Base-by-base conservation (phyloP, 2,888 invertebrate species). In the Nomada ruficornis region DNA sequence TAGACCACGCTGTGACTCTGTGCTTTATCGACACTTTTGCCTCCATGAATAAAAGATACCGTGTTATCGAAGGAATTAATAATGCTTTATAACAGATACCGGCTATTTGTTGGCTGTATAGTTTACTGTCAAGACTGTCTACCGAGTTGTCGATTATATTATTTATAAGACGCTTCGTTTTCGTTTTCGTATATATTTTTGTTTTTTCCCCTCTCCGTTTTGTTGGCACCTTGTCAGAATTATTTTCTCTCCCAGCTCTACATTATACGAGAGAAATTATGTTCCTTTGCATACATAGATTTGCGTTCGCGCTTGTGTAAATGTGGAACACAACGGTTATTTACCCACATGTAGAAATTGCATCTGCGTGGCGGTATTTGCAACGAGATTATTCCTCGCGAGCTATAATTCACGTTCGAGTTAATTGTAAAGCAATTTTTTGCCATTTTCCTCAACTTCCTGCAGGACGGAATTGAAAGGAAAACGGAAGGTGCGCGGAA, bases 21-120 rank as follows among this genome's bases (percentile, higher is more conserved):
- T 54, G 67, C 65, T 69, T 71, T 62, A 71, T 80, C 80, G 62
- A 50, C 72, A 55, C 44, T 68, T 26, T 64, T 64, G 63, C 52
- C 68, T 62, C 55, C 72, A 68, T 68, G 72, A 80, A 77, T 80
- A 80, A 80, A 77, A 76, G 69, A 77, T 77, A 71, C 18, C 67
- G 23, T 23, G 55, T 77, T 77, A 77, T 68, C 68, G 50, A 42
- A 29, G 63, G 72, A 80, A 77, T 77, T 77, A 80, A 77, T 77
- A 77, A 77, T 67, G 42, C 63, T 69, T 74, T 59, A 69, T 42
- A 67, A 47, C 52, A 62, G 80, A 68, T 77, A 63, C 52, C 63
- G 54, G 63, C 62, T 68, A 72, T 77, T 80, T 77, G 68, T 71
- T 80, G 55, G 63, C 63, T 72, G 72, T 67, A 71, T 67, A 77